These are phyloP conservation scores for Ophion ellenae DNA, from an alignment of 2,888 invertebrate species.

Conservation along the genomic window DNA sequence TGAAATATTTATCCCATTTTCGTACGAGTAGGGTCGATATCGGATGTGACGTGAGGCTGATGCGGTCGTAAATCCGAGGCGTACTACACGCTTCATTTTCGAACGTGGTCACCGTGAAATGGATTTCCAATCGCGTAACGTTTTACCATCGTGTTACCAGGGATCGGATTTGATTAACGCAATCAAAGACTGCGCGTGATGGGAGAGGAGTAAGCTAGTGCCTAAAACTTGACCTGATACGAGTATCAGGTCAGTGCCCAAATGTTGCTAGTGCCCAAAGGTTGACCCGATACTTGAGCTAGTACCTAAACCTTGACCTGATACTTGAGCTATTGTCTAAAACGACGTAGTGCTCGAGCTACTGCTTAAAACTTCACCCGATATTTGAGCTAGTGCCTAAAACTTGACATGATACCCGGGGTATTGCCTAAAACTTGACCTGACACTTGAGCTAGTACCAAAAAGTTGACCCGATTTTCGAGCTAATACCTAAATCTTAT, in stretches of 20 bases:
- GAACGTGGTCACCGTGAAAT: conserved; percentile 38
- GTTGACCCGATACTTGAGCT: too few relatives aligned
- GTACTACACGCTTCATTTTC: conserved; percentile 27
- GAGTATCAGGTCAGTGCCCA: not conserved
- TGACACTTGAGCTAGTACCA: too few relatives aligned
- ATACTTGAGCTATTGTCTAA: too few relatives aligned
- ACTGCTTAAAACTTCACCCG: too few relatives aligned
- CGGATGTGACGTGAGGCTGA: conserved; percentile 30
- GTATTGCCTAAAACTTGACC: too few relatives aligned
- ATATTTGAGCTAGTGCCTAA: too few relatives aligned
- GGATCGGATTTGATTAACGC: not conserved
- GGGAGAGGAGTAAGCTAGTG: not conserved
- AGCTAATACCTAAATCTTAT: too few relatives aligned
- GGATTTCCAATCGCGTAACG: conserved; percentile 13
- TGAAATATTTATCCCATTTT: conserved; percentile 40
- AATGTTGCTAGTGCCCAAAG: not conserved
- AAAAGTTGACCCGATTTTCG: too few relatives aligned
- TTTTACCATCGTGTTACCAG: not conserved
- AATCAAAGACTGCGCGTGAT: conserved; percentile 2
- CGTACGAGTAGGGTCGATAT: conserved; percentile 7
- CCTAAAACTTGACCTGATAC: not conserved
- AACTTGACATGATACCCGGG: too few relatives aligned
- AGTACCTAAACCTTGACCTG: too few relatives aligned
- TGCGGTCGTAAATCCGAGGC: conserved; percentile 36
- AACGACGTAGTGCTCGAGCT: too few relatives aligned